Base-by-base conservation (phyloP, 2,888 invertebrate species). In the Octodonta nipae region DNA sequence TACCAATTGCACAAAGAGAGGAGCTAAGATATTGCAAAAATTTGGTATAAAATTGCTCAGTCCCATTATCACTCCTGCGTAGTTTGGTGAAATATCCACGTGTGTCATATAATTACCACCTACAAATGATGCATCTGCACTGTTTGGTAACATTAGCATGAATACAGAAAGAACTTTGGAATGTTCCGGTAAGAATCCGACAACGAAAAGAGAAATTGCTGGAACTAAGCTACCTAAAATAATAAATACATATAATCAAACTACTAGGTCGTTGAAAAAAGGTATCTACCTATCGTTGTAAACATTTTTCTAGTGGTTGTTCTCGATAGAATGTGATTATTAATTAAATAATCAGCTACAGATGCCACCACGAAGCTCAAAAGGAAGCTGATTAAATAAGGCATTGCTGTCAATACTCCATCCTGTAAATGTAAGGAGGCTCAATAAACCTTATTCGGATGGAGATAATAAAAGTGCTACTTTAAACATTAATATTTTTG, bases 81-180 rank as follows among this genome's bases (percentile, higher is more conserved):
- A 82, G 55, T 82, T 82, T 1, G 86, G 85, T 4, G 86, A 78
- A 31, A 87, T 63, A 62, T 87, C 86, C 41, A 87, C 78, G 51
- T 86, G 85, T 41, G 84, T 85, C 13, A 75, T 68, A 67, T 74
- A 70, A 51, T 75, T 80, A 3, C 84, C 84, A 30, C 77, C 72
- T 14, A 11, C 31, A 8, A 24, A 25, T 8, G 32, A 33, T 5
- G 38, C 26, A 16, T 35, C 32, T 7, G 32, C 4, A 13, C 81
- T 77, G 1, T 84, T 79, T 0, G 84, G 77, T 15, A 78, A 45
- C 0, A 78, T 72, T 1, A 85, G 61, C 22, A 84, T 61, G 0
- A 62, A 58, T 2, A 82, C 73, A 0, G 80, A 78, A 5, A 74
- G 44, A 0, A 60, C 55, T 3, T 71, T 73, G 38, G 74, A 64